These are phyloP conservation scores for Aphelenchoides besseyi DNA, from an alignment of 1,140 invertebrate genomes.

Conservation along the genomic window DNA sequence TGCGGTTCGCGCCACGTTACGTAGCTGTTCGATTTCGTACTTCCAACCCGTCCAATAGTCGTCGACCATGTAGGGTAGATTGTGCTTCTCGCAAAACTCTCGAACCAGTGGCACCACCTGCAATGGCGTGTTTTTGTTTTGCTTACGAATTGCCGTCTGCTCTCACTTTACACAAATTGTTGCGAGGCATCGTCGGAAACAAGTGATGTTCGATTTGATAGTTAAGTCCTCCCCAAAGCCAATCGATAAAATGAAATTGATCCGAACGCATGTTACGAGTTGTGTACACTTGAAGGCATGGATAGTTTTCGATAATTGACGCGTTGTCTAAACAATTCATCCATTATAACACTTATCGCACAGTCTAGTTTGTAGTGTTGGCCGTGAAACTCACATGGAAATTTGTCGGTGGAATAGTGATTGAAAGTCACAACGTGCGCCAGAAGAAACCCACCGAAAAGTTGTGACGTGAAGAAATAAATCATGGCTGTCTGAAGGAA, in stretches of 20 bases:
- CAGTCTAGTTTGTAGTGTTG: not conserved
- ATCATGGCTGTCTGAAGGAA: conserved; percentile 33
- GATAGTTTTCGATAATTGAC: conserved; percentile 59
- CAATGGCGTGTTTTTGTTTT: conserved; percentile 17
- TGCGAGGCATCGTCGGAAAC: conserved; percentile 62
- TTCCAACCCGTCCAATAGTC: conserved; percentile 60
- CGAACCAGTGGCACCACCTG: conserved; percentile 61
- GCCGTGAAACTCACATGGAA: conserved; percentile 45
- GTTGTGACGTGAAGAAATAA: conserved; percentile 54
- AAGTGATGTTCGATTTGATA: conserved; percentile 64
- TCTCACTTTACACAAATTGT: conserved; percentile 52
- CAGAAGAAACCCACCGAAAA: conserved; percentile 56
- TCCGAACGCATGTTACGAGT: conserved; percentile 62
- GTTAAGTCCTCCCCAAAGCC: conserved; percentile 63
- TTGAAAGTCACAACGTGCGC: conserved; percentile 62
- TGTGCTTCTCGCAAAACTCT: conserved; percentile 57
- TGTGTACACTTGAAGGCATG: conserved; percentile 62
- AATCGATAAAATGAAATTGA: conserved; percentile 58
- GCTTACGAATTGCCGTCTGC: not conserved
- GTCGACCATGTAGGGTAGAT: conserved; percentile 61
- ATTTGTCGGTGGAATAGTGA: conserved; percentile 61
- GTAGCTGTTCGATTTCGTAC: conserved; percentile 52
- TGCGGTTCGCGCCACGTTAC: conserved; percentile 53
- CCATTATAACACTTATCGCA: not conserved
- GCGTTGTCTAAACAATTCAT: conserved; percentile 50